These are phyloP conservation scores for Phyllotis vaccarum DNA, from an alignment of 2,797 vertebrate species.

Conservation along the genomic window DNA sequence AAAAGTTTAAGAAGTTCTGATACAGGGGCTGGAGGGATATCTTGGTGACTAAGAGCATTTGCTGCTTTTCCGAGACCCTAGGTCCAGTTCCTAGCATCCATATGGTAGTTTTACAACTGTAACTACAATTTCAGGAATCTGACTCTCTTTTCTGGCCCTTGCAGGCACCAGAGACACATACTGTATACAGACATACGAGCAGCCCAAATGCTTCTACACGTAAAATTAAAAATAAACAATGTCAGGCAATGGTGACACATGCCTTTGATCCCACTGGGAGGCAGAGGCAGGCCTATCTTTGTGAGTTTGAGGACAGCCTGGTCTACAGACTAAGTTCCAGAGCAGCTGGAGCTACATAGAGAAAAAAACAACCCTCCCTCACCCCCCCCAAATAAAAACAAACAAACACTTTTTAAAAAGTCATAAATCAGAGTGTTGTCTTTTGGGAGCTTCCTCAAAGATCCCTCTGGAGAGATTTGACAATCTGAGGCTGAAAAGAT, in stretches of 20 bases:
- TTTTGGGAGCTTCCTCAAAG: not conserved
- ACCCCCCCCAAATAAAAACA: not conserved
- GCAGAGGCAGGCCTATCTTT: not conserved
- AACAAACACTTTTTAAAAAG: not conserved
- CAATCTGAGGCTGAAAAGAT: not conserved
- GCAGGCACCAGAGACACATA: not conserved
- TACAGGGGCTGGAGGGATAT: not conserved
- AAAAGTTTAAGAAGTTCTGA: not conserved
- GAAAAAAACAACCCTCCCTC: not conserved
- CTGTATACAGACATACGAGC: not conserved
- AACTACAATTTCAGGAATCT: not conserved
- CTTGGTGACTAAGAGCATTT: not conserved
- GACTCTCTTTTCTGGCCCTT: not conserved
- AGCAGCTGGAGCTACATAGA: not conserved
- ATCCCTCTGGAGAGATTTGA: constrained; percentile 11
- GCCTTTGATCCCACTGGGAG: not conserved
- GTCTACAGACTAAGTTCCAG: not conserved
- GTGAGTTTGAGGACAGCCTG: not conserved
- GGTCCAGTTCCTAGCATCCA: not conserved
- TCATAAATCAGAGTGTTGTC: not conserved
- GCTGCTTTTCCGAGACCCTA: not conserved
- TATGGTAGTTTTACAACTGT: too few relatives aligned
- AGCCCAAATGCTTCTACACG: not conserved
- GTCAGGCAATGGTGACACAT: not conserved
- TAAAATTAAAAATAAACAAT: not conserved